A percentile compares a stretch with the other conserved stretches of the same genome.
phyloP scores from a whole-genome alignment of 2,888 invertebrate genomes.

The Scaptomyza reducta region DNA sequence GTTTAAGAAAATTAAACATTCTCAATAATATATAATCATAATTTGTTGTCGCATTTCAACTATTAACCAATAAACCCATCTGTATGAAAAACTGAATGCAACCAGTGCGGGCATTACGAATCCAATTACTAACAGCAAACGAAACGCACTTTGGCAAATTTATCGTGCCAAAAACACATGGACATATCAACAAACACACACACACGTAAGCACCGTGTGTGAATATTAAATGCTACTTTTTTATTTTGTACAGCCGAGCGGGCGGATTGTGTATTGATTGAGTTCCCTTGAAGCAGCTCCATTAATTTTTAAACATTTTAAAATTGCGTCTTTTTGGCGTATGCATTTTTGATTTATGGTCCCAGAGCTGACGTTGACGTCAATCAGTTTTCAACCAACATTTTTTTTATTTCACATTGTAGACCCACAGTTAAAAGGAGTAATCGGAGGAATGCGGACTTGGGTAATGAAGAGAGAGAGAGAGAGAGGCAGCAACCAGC shows the following conservation, averaged over 20 bases:
- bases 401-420: constrained; percentile 12
- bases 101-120: constrained; percentile 26
- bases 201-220: background rate
- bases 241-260: constrained; percentile 1
- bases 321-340: constrained; percentile 64
- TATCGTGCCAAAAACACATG: background rate
- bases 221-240: constrained; percentile 12
- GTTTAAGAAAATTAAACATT: background rate
- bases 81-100: background rate
- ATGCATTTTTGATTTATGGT: constrained; percentile 70
- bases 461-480: background rate
- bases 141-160: constrained; percentile 20
- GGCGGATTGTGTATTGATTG: constrained; percentile 59
- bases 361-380: constrained; percentile 50
- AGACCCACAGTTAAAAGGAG: constrained; percentile 46
- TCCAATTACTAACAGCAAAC: constrained; percentile 37
- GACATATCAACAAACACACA: constrained; percentile 2
- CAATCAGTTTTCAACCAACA: constrained; percentile 51
- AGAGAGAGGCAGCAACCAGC: background rate
- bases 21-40: background rate
- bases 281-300: constrained; percentile 36
- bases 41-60: too few species aligned
- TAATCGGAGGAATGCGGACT: constrained; percentile 31
- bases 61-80: too few species aligned
- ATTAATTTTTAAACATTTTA: constrained; percentile 69